Conservation (phyloP, 2,113 vertebrate genomes). For the Neofelis nebulosa region DNA sequence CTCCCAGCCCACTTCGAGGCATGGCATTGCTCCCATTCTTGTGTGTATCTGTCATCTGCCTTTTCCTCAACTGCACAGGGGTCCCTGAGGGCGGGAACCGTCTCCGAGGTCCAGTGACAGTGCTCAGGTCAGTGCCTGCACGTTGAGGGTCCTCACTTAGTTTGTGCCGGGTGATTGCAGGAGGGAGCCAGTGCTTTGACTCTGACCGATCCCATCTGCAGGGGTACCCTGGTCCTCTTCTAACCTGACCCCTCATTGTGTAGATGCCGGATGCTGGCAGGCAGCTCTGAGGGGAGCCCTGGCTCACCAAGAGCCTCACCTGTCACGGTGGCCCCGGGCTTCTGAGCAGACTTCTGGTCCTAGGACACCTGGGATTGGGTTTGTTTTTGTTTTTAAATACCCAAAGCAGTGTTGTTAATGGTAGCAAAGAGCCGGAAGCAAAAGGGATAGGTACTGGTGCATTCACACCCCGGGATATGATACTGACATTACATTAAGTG, state of each 20-base stretch:
- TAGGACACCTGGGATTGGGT: not conserved
- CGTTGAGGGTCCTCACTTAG: not conserved
- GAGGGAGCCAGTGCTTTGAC: not conserved
- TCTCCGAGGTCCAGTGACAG: not conserved
- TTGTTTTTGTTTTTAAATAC: not conserved
- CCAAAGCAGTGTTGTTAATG: too few relatives aligned
- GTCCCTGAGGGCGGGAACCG: not conserved
- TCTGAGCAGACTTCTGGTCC: not conserved
- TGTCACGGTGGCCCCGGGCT: not conserved
- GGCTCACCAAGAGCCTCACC: not conserved
- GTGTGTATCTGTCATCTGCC: not conserved
- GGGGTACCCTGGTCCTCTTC: not conserved
- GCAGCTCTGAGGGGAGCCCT: not conserved
- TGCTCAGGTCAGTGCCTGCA: not conserved
- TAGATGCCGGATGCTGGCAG: not conserved
- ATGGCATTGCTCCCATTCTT: not conserved
- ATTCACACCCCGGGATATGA: not conserved
- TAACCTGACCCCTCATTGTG: too few relatives aligned
- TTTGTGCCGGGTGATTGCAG: too few relatives aligned
- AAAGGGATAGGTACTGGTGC: not conserved
- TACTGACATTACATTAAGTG: not conserved
- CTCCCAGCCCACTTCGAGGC: not conserved
- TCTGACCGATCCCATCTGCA: not conserved
- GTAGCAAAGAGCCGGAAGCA: not conserved
- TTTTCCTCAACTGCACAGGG: not conserved